Evolutionary conservation across 2,113 vertebrate species (phyloP).

Genomic region (Piaya cayana): DNA sequence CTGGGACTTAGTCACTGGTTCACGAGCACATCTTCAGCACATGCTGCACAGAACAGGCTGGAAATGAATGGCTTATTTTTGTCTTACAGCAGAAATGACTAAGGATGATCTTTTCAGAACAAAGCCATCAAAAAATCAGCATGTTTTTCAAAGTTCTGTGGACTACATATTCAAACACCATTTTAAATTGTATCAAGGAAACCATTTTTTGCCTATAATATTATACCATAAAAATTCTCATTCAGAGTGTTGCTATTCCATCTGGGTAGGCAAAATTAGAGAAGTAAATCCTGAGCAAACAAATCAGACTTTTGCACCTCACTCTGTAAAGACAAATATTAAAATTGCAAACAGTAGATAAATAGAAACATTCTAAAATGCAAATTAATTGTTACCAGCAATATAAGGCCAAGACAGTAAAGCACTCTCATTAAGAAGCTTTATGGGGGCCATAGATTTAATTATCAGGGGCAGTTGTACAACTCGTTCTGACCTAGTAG

Average conservation of each 20-base stretch:
- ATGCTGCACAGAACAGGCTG: background rate
- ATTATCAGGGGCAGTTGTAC: constrained; percentile 59
- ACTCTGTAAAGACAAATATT: constrained; percentile 34
- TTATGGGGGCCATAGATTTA: constrained; percentile 66
- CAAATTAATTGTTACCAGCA: constrained; percentile 56
- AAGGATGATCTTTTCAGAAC: constrained; percentile 21
- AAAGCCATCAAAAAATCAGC: background rate
- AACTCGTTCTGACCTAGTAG: constrained; percentile 47
- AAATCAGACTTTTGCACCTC: constrained; percentile 54
- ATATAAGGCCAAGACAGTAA: constrained; percentile 42
- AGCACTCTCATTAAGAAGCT: constrained; percentile 50
- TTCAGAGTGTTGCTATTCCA: constrained; percentile 16
- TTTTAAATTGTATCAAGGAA: background rate
- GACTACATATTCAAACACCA: background rate
- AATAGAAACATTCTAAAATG: constrained; percentile 51
- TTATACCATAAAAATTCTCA: background rate
- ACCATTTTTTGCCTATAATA: background rate
- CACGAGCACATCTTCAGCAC: background rate
- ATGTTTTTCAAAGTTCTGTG: constrained; percentile 13
- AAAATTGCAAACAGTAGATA: constrained; percentile 40
- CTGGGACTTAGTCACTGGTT: background rate
- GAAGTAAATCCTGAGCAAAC: constrained; percentile 47
- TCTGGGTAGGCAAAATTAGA: constrained; percentile 35
- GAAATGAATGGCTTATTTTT: background rate
- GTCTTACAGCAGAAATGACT: background rate